Percentiles rank a stretch among this genome's conserved stretches.
Conservation (phyloP, 2,113 vertebrate genomes). For the Arothron firmamentum region DNA sequence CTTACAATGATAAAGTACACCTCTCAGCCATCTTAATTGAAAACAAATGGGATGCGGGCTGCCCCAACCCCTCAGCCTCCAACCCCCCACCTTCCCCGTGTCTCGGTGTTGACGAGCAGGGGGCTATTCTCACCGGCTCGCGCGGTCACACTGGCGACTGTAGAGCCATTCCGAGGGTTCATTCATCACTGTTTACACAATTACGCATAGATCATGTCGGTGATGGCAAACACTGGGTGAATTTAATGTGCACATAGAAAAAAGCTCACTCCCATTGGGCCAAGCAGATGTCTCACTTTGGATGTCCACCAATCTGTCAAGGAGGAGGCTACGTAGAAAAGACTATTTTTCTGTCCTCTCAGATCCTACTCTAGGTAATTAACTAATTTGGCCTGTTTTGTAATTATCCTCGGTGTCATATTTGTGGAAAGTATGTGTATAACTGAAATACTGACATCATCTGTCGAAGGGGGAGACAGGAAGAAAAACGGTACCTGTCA, state of each 20-base stretch:
- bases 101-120: slow-evolving; percentile 19
- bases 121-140: slow-evolving; percentile 7
- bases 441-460: slow-evolving; percentile 27
- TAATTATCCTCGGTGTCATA: slow-evolving; percentile 23
- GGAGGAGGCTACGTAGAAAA: not conserved
- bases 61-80: not conserved
- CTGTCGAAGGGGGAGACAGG: slow-evolving; percentile 31
- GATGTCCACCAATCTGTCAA: slow-evolving; percentile 13
- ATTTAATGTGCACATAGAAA: not conserved
- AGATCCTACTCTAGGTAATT: slow-evolving; percentile 47
- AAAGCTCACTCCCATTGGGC: slow-evolving; percentile 1
- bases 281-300: slow-evolving; percentile 30
- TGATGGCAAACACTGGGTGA: slow-evolving; percentile 1
- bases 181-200: slow-evolving; percentile 21
- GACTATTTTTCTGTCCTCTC: slow-evolving; percentile 18
- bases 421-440: not conserved
- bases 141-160: slow-evolving; percentile 18
- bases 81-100: not conserved
- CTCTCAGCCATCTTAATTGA: slow-evolving; percentile 39
- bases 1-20: slow-evolving; percentile 42
- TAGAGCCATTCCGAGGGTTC: slow-evolving; percentile 11
- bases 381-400: slow-evolving; percentile 51
- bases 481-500: slow-evolving; percentile 43
- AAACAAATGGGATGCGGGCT: slow-evolving; percentile 35
- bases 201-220: not conserved